These are phyloP conservation scores for Alsophila aescularia DNA, from an alignment of 2,888 invertebrate genomes.

Conservation along the genomic window DNA sequence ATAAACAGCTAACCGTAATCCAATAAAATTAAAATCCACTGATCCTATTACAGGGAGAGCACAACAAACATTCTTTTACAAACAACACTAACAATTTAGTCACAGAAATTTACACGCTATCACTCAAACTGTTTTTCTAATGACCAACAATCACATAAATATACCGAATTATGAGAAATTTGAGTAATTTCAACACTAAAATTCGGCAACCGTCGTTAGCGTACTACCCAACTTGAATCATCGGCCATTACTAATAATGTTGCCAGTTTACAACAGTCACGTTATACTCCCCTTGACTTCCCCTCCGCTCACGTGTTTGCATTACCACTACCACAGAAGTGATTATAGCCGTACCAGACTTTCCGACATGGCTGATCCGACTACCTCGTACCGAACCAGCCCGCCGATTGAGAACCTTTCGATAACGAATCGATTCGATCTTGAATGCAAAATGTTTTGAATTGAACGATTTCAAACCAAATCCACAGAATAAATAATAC, in stretches of 20 bases:
- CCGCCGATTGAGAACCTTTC: no score
- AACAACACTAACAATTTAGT: slow-evolving; percentile 67
- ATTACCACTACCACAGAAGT: slow-evolving; percentile 25
- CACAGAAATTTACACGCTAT: slow-evolving; percentile 64
- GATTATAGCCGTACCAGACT: no score
- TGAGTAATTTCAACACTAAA: slow-evolving; percentile 69
- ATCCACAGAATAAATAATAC: no score
- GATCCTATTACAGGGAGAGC: slow-evolving; percentile 78
- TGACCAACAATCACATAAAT: slow-evolving; percentile 60
- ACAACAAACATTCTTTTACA: slow-evolving; percentile 76
- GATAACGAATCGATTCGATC: no score
- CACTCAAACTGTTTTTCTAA: slow-evolving; percentile 59
- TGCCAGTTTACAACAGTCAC: slow-evolving; percentile 65
- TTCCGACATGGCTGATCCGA: no score
- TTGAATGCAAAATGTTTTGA: no score
- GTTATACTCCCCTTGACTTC: slow-evolving; percentile 63
- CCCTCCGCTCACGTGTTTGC: slow-evolving; percentile 62
- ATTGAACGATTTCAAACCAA: no score
- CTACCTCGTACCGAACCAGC: no score
- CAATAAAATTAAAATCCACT: slow-evolving; percentile 77
- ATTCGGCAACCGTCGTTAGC: slow-evolving; percentile 67
- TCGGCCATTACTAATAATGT: slow-evolving; percentile 81
- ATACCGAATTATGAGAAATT: slow-evolving; percentile 70
- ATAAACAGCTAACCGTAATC: slow-evolving; percentile 78
- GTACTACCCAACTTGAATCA: slow-evolving; percentile 70